A percentile compares a stretch with the other conserved stretches of the same genome.
Evolutionary conservation across 2,888 invertebrate genomes (phyloP).

Genomic region (Aquatica leii): DNA sequence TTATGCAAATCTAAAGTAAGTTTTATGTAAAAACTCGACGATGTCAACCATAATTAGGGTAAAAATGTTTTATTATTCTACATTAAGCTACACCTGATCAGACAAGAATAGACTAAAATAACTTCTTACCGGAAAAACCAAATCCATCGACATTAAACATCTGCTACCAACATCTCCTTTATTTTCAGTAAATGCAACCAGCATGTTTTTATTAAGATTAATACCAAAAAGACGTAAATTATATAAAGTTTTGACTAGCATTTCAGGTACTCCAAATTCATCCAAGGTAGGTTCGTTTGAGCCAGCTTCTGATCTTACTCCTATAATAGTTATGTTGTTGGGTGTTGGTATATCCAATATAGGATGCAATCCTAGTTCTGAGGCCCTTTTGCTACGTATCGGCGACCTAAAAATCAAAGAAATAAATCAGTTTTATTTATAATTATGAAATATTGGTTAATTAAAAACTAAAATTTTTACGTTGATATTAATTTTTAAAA

Average conservation of each 20-base stretch:
- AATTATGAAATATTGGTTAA: too few species aligned
- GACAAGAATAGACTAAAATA: too few species aligned
- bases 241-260: slow-evolving; percentile 69
- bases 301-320: slow-evolving; percentile 67
- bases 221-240: slow-evolving; percentile 78
- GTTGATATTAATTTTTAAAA: too few species aligned
- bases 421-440: too few species aligned
- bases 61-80: not conserved
- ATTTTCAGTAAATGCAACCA: slow-evolving; percentile 76
- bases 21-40: not conserved
- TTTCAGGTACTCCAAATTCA: slow-evolving; percentile 71
- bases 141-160: slow-evolving; percentile 69
- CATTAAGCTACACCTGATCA: too few species aligned
- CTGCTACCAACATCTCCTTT: slow-evolving; percentile 63
- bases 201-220: slow-evolving; percentile 71
- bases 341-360: slow-evolving; percentile 37
- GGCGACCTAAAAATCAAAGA: slow-evolving; percentile 19
- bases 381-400: not conserved
- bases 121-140: slow-evolving; percentile 61
- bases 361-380: not conserved
- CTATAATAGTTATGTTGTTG: slow-evolving; percentile 59
- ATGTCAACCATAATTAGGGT: not conserved
- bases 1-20: not conserved
- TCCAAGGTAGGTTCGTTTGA: slow-evolving; percentile 66
- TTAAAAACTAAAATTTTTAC: too few species aligned